Percentiles rank a stretch among this genome's conserved stretches.
phyloP scores from a whole-genome alignment of 2,888 invertebrate species.

The Megamerina dolium region DNA sequence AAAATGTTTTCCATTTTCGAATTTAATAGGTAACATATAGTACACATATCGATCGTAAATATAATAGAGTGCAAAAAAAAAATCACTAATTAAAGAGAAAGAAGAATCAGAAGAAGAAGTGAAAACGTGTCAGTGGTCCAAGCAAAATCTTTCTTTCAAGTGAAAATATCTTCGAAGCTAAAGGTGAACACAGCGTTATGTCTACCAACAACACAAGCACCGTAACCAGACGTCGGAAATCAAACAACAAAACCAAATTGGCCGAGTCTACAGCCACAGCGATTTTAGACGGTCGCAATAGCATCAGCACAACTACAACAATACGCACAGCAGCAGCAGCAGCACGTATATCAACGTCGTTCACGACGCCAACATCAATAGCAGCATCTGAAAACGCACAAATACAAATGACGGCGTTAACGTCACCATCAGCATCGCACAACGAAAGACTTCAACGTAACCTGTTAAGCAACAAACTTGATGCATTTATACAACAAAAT shows the following conservation, averaged over 20 bases:
- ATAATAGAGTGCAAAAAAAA: background rate
- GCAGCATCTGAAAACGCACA: no score
- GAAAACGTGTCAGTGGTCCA: no score
- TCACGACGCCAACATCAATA: constrained; percentile 14
- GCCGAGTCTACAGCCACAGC: constrained; percentile 20
- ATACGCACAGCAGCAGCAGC: no score
- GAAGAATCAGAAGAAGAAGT: background rate
- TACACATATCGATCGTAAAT: no score
- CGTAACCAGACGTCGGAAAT: constrained; percentile 35
- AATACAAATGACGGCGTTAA: no score
- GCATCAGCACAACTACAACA: no score
- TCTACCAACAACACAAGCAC: constrained; percentile 3
- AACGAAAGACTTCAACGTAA: constrained; percentile 47
- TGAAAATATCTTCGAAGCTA: no score
- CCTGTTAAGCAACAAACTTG: constrained; percentile 31
- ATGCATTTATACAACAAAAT: constrained; percentile 22
- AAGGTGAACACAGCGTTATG: no score
- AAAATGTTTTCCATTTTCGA: no score
- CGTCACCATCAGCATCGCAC: constrained; percentile 18
- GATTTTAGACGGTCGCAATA: constrained; percentile 11
- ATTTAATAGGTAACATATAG: no score
- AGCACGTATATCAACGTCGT: background rate
- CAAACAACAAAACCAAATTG: constrained; percentile 32
- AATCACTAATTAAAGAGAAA: background rate
- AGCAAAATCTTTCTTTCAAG: no score